Evolutionary conservation across 2,113 vertebrate species (phyloP).

Genomic region (Coptodon rendalli): DNA sequence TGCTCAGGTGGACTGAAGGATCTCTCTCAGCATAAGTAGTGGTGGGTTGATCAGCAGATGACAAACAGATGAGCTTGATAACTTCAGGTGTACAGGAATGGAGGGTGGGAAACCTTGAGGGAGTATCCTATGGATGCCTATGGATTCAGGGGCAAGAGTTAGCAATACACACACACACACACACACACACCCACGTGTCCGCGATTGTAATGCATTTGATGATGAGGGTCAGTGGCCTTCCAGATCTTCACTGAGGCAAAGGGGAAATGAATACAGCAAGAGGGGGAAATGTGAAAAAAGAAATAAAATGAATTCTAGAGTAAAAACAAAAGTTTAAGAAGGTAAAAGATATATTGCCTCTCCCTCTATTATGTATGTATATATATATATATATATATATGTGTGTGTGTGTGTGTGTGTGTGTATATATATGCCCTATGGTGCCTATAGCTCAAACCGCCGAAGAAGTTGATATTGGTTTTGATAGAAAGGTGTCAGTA

Average conservation of each 20-base stretch:
- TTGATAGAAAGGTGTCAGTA: neutral
- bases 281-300: neutral
- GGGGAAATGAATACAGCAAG: neutral
- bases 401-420: neutral
- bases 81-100: neutral
- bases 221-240: conserved; percentile 32
- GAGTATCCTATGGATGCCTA: neutral
- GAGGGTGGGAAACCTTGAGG: neutral
- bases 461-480: neutral
- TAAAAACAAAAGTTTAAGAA: neutral
- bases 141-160: neutral
- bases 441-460: neutral
- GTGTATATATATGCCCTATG: neutral
- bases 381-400: neutral
- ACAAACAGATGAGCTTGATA: neutral
- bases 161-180: neutral
- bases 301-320: neutral
- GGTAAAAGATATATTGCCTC: neutral
- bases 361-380: neutral
- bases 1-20: neutral
- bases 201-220: conserved; percentile 5
- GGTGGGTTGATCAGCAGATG: neutral
- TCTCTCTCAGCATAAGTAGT: neutral
- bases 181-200: neutral
- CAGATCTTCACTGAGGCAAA: neutral